phyloP scores from a whole-genome alignment of 2,113 vertebrate species.

The Shinisaurus crocodilurus region DNA sequence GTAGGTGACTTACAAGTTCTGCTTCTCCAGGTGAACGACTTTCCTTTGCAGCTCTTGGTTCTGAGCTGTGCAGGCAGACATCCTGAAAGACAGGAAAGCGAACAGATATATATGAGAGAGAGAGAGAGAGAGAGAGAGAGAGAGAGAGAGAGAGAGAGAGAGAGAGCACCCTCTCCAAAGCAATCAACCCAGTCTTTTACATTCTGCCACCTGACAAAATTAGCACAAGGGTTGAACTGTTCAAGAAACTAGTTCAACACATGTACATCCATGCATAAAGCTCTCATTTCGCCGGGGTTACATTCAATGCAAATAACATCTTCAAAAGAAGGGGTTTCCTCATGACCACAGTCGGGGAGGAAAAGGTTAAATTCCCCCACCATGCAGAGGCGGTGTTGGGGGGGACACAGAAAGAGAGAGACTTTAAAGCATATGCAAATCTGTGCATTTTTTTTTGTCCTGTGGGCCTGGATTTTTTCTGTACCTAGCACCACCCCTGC shows the following conservation, averaged over 20 bases:
- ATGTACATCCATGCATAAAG: background rate
- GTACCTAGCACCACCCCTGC: no score
- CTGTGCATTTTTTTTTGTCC: no score
- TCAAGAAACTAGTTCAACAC: background rate
- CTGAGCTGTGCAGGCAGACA: slow-evolving; percentile 88
- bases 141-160: background rate
- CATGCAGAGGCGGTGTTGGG: no score
- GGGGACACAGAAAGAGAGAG: no score
- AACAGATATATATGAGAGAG: no score
- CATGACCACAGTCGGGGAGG: no score
- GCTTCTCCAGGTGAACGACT: slow-evolving; percentile 93
- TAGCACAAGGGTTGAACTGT: no score
- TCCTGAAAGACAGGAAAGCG: slow-evolving; percentile 74
- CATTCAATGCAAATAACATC: background rate
- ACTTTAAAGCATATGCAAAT: no score
- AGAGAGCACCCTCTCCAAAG: background rate
- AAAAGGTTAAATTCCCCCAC: no score
- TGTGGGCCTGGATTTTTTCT: no score
- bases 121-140: background rate
- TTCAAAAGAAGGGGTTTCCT: background rate
- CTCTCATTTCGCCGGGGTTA: background rate
- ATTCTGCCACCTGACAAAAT: background rate
- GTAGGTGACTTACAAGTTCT: slow-evolving; percentile 87
- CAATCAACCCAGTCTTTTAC: background rate
- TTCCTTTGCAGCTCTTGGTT: slow-evolving; percentile 96